Evolutionary conservation across 2,797 vertebrate species (phyloP).

Genomic region (Telmatherina bonti): DNA sequence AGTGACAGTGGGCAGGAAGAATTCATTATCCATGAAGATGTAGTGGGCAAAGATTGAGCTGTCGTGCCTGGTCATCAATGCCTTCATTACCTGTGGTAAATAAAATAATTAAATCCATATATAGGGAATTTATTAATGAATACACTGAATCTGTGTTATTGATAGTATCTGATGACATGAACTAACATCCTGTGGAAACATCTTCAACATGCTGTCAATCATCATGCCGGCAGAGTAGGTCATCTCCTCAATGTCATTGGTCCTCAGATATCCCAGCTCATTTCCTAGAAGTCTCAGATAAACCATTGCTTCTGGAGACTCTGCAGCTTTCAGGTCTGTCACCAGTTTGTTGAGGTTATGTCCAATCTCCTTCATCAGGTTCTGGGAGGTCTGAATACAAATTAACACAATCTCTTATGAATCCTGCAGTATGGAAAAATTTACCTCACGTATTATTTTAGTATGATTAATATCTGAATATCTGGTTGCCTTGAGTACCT

Average conservation of each 20-base stretch:
- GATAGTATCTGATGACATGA: background rate
- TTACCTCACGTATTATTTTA: background rate
- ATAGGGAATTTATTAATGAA: background rate
- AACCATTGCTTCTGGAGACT: constrained; percentile 90
- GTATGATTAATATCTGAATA: background rate
- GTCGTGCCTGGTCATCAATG: constrained; percentile 83
- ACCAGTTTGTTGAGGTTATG: constrained; percentile 88
- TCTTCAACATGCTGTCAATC: constrained; percentile 76
- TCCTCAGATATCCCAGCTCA: constrained; percentile 92
- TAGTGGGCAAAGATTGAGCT: constrained; percentile 92
- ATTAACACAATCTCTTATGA: background rate
- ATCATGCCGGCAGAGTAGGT: constrained; percentile 75
- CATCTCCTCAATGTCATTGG: constrained; percentile 85
- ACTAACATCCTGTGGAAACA: constrained; percentile 77
- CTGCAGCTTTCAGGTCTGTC: constrained; percentile 81
- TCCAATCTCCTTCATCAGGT: constrained; percentile 84
- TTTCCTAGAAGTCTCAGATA: constrained; percentile 92
- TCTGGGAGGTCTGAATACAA: constrained; percentile 75
- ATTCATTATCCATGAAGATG: constrained; percentile 96
- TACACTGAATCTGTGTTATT: background rate
- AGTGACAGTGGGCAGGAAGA: constrained; percentile 91
- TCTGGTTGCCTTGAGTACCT: constrained; percentile 65
- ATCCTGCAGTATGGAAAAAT: background rate
- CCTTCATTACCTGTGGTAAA: constrained; percentile 82
- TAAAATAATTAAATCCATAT: background rate